Conservation (phyloP, 2,113 vertebrate species). For the Malurus elegans region DNA sequence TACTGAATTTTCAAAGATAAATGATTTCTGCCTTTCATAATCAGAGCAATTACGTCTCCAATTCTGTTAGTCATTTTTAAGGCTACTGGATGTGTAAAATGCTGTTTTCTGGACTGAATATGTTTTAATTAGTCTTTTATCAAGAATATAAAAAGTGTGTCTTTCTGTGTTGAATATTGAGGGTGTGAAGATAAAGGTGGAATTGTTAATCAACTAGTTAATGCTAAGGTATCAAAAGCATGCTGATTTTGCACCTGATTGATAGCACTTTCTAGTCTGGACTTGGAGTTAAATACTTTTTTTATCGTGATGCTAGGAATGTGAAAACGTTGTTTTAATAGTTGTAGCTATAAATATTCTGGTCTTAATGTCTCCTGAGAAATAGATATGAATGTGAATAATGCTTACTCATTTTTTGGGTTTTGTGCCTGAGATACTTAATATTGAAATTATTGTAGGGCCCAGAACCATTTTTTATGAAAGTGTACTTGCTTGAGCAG, state of each 20-base stretch:
- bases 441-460: neutral
- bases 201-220: neutral
- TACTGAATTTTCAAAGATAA: neutral
- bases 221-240: neutral
- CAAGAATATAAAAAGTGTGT: neutral
- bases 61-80: neutral
- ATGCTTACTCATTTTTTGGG: neutral
- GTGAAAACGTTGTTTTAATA: neutral
- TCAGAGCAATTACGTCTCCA: neutral
- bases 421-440: neutral
- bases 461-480: neutral
- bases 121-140: neutral
- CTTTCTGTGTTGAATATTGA: neutral
- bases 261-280: neutral
- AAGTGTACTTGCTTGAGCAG: neutral
- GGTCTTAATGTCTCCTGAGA: neutral
- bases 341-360: neutral
- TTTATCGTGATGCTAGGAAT: neutral
- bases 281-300: neutral
- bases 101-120: neutral
- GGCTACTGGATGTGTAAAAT: neutral
- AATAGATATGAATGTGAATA: neutral
- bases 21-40: neutral
- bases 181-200: neutral
- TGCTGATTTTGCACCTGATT: accelerated